phyloP scores from a whole-genome alignment of 1,140 invertebrate genomes.

The Anastatus disparis region DNA sequence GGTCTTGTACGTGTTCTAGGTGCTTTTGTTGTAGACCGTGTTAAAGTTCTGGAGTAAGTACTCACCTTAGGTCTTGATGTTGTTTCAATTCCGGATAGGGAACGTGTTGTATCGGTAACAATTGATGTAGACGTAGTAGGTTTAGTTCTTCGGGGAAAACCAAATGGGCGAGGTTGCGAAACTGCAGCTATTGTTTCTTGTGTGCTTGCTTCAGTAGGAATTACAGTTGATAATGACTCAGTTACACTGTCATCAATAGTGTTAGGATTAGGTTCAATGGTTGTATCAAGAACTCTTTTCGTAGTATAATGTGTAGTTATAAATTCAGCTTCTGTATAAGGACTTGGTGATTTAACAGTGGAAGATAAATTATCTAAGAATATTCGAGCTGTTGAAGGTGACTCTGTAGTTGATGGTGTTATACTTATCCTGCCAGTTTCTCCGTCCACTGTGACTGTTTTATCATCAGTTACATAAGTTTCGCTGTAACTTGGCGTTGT shows the following conservation, averaged over 20 bases:
- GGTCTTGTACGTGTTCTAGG: slow-evolving; percentile 43
- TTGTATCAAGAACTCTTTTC: slow-evolving; percentile 4
- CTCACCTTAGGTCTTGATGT: slow-evolving; percentile 63
- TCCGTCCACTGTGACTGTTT: slow-evolving; percentile 31
- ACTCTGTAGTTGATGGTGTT: slow-evolving; percentile 19
- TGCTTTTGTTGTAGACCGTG: slow-evolving; percentile 60
- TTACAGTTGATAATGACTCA: slow-evolving; percentile 13
- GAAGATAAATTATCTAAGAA: slow-evolving; percentile 18
- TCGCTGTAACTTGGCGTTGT: slow-evolving; percentile 15
- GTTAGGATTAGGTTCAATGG: slow-evolving; percentile 11
- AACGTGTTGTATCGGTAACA: slow-evolving; percentile 58
- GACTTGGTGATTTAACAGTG: slow-evolving; percentile 11
- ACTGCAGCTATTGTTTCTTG: slow-evolving; percentile 59
- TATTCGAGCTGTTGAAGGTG: slow-evolving; percentile 23
- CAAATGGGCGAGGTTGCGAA: slow-evolving; percentile 69
- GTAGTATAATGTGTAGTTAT: slow-evolving; percentile 13
- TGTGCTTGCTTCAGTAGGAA: slow-evolving; percentile 49
- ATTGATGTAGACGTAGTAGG: slow-evolving; percentile 53
- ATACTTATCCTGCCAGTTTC: slow-evolving; percentile 39
- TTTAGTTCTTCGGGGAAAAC: slow-evolving; percentile 63
- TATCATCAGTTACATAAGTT: slow-evolving; percentile 2
- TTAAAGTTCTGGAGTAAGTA: slow-evolving; percentile 61
- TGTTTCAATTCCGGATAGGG: slow-evolving; percentile 52
- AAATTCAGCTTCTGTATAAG: slow-evolving; percentile 16
- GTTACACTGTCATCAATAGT: slow-evolving; percentile 32